Conservation (phyloP, 2,113 vertebrate genomes). For the Notiomystis cincta region DNA sequence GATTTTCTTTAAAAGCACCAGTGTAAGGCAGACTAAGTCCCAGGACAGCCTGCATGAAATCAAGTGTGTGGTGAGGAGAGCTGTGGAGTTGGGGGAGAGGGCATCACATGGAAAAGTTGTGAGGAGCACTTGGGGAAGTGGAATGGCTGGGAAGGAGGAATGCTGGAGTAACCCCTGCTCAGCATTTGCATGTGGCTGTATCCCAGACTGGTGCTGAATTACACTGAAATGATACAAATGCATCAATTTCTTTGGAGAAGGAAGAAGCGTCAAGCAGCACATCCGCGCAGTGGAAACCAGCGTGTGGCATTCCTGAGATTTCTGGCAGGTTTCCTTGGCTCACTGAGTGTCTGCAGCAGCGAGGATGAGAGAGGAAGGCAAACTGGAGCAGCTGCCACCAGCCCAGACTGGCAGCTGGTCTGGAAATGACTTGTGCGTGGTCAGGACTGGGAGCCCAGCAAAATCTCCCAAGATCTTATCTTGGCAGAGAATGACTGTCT, state of each 20-base stretch:
- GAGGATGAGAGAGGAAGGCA: not conserved
- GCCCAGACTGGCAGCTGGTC: not conserved
- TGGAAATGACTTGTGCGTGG: not conserved
- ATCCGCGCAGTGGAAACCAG: fast-evolving
- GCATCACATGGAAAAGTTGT: not conserved
- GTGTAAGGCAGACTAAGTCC: not conserved
- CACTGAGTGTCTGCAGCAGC: fast-evolving
- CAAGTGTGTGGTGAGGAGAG: not conserved
- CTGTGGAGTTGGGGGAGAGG: not conserved
- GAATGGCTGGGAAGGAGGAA: not conserved
- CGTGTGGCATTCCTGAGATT: not conserved
- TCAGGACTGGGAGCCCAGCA: not conserved
- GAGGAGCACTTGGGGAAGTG: not conserved
- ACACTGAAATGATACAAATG: fast-evolving
- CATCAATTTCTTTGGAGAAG: not conserved
- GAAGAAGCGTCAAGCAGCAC: no score
- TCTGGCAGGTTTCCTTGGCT: not conserved
- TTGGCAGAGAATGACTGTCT: not conserved
- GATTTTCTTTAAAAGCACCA: not conserved
- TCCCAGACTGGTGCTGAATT: not conserved
- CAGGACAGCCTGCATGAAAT: not conserved
- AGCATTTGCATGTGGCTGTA: fast-evolving
- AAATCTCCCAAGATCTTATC: not conserved
- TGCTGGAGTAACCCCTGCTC: not conserved
- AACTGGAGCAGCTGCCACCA: not conserved